Percentiles rank a stretch among this genome's conserved stretches.
Evolutionary conservation across 2,797 vertebrate genomes (phyloP).

Genomic region (Alosa sapidissima): DNA sequence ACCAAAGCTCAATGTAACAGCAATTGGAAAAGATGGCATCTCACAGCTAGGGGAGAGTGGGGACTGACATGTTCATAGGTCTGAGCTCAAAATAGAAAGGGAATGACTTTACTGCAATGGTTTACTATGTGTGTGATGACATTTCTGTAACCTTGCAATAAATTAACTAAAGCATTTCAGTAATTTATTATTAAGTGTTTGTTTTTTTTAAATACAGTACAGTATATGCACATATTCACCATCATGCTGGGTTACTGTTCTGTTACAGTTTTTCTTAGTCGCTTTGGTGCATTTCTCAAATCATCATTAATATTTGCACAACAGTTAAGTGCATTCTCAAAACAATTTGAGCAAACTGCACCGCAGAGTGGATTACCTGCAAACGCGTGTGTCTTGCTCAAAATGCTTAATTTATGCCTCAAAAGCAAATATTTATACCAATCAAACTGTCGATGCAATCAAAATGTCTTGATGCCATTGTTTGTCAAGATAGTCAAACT

Average conservation of each 20-base stretch:
- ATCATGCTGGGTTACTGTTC: conserved; percentile 16
- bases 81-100: not conserved
- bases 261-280: too few species aligned
- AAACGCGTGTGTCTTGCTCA: too few species aligned
- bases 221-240: not conserved
- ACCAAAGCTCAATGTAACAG: not conserved
- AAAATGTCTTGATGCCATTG: too few species aligned
- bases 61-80: not conserved
- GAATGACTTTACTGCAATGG: conserved; percentile 36
- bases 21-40: not conserved
- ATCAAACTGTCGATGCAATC: too few species aligned
- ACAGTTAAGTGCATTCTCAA: too few species aligned
- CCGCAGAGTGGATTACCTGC: too few species aligned
- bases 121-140: conserved; percentile 31
- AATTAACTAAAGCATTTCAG: conserved; percentile 46
- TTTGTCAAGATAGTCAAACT: too few species aligned
- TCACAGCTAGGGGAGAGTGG: not conserved
- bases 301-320: too few species aligned
- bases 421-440: too few species aligned
- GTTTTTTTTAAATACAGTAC: not conserved
- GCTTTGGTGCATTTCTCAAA: too few species aligned
- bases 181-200: not conserved
- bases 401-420: too few species aligned
- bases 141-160: conserved; percentile 54
- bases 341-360: too few species aligned